phyloP scores from a whole-genome alignment of 2,888 invertebrate genomes.

The Chloroclystis v-ata region DNA sequence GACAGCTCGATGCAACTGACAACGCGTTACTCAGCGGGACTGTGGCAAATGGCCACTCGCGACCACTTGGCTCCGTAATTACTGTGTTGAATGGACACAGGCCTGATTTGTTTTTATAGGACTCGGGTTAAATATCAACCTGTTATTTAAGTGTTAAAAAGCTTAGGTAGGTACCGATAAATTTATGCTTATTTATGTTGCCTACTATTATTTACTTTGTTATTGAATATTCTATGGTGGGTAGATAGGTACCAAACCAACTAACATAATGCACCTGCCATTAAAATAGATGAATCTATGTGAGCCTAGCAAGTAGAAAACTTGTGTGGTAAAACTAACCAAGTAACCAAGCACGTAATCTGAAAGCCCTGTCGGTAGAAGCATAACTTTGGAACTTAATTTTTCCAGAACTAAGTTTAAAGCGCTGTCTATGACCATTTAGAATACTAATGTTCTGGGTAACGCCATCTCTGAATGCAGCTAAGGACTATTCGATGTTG shows the following conservation, averaged over 20 bases:
- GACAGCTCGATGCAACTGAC: constrained; percentile 20
- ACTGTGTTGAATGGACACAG: constrained; percentile 1
- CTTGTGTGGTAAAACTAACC: no score
- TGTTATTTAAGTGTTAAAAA: no score
- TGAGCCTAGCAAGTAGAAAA: no score
- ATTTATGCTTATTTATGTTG: background rate
- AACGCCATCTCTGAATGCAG: constrained; percentile 1
- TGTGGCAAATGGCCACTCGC: constrained; percentile 39
- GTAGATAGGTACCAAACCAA: no score
- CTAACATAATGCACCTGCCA: no score
- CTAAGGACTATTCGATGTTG: background rate
- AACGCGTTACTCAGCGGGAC: constrained; percentile 21
- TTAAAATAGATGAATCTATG: no score
- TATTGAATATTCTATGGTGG: no score
- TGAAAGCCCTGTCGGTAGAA: no score
- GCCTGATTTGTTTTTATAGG: constrained; percentile 13
- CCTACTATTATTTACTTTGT: no score
- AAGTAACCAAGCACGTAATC: no score
- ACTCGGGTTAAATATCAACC: no score
- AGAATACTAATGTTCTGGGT: background rate
- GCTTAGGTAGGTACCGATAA: background rate
- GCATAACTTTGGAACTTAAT: background rate
- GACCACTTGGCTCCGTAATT: constrained; percentile 29
- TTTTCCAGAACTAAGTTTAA: no score
- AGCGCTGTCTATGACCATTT: constrained; percentile 3